A percentile compares a stretch with the other conserved stretches of the same genome.
Conservation (phyloP, 1,140 invertebrate genomes). For the Pachypsylla venusta region DNA sequence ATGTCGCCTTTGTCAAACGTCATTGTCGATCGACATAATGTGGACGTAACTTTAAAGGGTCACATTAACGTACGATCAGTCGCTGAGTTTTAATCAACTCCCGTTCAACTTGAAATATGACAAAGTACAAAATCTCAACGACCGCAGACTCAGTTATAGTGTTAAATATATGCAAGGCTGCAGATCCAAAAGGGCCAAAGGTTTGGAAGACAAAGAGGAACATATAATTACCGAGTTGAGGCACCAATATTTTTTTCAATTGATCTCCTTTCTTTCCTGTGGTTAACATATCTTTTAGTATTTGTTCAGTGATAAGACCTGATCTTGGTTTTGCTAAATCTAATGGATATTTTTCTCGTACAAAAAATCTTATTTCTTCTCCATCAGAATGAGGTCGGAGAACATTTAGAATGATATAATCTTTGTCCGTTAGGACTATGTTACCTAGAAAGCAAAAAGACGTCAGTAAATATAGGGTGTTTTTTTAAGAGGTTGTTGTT, state of each 20-base stretch:
- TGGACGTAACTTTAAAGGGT: too few species aligned
- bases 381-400: slow-evolving; percentile 84
- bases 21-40: too few species aligned
- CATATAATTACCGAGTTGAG: slow-evolving; percentile 45
- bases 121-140: too few species aligned
- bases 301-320: slow-evolving; percentile 33
- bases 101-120: too few species aligned
- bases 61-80: too few species aligned
- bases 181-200: too few species aligned
- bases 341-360: slow-evolving; percentile 80
- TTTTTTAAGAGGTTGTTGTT: too few species aligned
- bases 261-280: slow-evolving; percentile 55
- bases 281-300: slow-evolving; percentile 40
- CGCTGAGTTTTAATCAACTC: too few species aligned
- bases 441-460: slow-evolving; percentile 53
- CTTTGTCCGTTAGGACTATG: slow-evolving; percentile 82
- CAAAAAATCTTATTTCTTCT: slow-evolving; percentile 80
- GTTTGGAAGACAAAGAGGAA: neutral
- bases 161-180: too few species aligned
- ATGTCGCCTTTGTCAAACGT: too few species aligned
- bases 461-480: too few species aligned
- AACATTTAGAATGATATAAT: slow-evolving; percentile 85
- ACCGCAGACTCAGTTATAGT: too few species aligned
- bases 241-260: slow-evolving; percentile 74
- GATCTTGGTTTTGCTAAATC: slow-evolving; percentile 48